phyloP scores from a whole-genome alignment of 2,797 vertebrate species.

The Oryzias sinensis region DNA sequence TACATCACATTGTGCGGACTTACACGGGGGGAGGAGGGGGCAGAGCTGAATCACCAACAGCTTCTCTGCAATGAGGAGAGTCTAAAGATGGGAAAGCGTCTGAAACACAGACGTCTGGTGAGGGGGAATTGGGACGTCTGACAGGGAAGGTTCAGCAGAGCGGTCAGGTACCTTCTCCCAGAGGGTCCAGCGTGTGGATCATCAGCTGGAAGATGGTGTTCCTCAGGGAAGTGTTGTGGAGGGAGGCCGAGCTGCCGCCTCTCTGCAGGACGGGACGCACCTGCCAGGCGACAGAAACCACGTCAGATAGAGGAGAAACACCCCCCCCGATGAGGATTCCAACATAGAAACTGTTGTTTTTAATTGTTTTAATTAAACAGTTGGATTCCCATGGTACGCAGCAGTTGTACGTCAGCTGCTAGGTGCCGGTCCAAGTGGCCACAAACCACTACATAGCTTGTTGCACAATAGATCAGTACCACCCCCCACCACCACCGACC shows the following conservation, averaged over 20 bases:
- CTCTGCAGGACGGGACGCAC: slow-evolving; percentile 78
- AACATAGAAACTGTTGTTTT: too few relatives aligned
- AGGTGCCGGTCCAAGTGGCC: too few relatives aligned
- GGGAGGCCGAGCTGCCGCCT: slow-evolving; percentile 86
- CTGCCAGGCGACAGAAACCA: slow-evolving; percentile 51
- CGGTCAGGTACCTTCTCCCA: slow-evolving; percentile 82
- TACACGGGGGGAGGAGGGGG: slow-evolving; percentile 11
- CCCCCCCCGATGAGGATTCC: too few relatives aligned
- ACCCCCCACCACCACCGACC: too few relatives aligned
- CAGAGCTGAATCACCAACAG: slow-evolving; percentile 19
- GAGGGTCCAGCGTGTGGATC: slow-evolving; percentile 89
- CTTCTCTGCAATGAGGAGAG: slow-evolving; percentile 1
- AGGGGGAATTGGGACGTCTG: too few relatives aligned
- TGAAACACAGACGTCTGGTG: too few relatives aligned
- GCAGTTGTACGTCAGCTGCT: too few relatives aligned
- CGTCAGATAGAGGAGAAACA: neutral
- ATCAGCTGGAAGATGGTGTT: slow-evolving; percentile 90
- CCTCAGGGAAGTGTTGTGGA: slow-evolving; percentile 89
- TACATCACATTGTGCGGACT: slow-evolving; percentile 21
- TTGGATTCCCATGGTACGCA: too few relatives aligned
- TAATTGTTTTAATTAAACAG: too few relatives aligned
- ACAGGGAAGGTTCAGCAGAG: neutral
- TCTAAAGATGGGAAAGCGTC: too few relatives aligned
- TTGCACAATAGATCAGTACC: neutral
- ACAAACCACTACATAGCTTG: too few relatives aligned